phyloP scores from a whole-genome alignment of 1,140 invertebrate genomes.

The Meloidogyne chitwoodi region DNA sequence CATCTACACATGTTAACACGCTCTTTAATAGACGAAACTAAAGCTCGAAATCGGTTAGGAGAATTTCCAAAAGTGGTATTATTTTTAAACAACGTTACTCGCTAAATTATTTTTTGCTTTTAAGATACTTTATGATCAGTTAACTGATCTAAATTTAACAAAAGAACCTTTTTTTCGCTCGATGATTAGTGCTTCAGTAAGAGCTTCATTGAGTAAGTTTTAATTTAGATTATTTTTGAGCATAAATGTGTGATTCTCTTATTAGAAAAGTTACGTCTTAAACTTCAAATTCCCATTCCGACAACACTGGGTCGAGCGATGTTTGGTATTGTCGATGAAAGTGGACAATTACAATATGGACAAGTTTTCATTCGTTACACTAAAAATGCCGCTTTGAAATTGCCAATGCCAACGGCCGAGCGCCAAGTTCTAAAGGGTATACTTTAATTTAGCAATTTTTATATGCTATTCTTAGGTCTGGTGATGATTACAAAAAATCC shows the following conservation, averaged over 20 bases:
- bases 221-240: background rate
- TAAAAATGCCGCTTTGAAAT: slow-evolving; percentile 27
- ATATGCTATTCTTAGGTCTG: slow-evolving; percentile 26
- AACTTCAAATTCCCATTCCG: slow-evolving; percentile 58
- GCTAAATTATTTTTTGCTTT: background rate
- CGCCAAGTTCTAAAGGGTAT: slow-evolving; percentile 26
- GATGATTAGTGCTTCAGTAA: slow-evolving; percentile 51
- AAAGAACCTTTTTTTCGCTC: slow-evolving; percentile 60
- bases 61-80: slow-evolving; percentile 48
- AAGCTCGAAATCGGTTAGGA: slow-evolving; percentile 43
- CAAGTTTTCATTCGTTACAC: slow-evolving; percentile 61
- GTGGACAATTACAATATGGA: slow-evolving; percentile 57
- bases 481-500: slow-evolving; percentile 62
- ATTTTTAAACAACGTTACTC: background rate
- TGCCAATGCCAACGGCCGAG: slow-evolving; percentile 25
- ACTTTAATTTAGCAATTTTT: background rate
- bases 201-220: slow-evolving; percentile 36
- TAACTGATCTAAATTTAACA: slow-evolving; percentile 46
- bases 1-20: slow-evolving; percentile 43
- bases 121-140: slow-evolving; percentile 31
- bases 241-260: background rate
- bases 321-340: slow-evolving; percentile 61
- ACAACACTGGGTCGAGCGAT: slow-evolving; percentile 57
- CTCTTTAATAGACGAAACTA: slow-evolving; percentile 40
- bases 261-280: slow-evolving; percentile 34